A percentile compares a stretch with the other conserved stretches of the same genome.
These are phyloP conservation scores for Sinohyriopsis cumingii DNA, from an alignment of 2,888 invertebrate genomes.

Conservation along the genomic window DNA sequence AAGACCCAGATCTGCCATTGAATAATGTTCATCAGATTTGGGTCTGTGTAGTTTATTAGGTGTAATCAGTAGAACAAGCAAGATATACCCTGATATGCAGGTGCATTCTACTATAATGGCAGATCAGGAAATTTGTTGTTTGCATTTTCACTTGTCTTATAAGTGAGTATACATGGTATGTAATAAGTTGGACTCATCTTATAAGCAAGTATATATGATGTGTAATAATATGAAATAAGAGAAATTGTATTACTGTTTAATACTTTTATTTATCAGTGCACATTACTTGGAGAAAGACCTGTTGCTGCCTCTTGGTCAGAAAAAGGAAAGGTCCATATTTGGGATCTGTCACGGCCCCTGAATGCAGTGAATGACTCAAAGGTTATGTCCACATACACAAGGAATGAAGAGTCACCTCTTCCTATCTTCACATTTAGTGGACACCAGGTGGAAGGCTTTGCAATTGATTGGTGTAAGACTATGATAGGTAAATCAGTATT, in stretches of 20 bases:
- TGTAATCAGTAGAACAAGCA: too few relatives aligned
- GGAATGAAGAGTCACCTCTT: conserved; percentile 58
- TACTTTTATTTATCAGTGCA: conserved; percentile 60
- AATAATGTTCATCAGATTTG: too few relatives aligned
- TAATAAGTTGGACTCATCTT: too few relatives aligned
- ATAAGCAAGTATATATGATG: too few relatives aligned
- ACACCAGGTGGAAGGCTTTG: conserved; percentile 95
- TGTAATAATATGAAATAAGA: not conserved
- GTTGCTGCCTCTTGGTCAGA: conserved; percentile 98
- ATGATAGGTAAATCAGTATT: conserved; percentile 77
- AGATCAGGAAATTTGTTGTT: too few relatives aligned
- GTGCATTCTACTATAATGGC: too few relatives aligned
- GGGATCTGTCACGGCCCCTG: conserved; percentile 88
- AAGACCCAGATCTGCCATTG: too few relatives aligned
- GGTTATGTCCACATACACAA: conserved; percentile 63
- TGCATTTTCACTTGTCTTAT: too few relatives aligned
- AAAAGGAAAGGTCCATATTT: conserved; percentile 91
- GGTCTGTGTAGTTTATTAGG: too few relatives aligned
- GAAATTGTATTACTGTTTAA: not conserved
- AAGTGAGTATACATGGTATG: too few relatives aligned
- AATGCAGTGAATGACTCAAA: conserved; percentile 84
- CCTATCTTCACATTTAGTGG: conserved; percentile 92
- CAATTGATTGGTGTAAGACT: conserved; percentile 91
- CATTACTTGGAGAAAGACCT: conserved; percentile 78
- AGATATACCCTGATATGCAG: too few relatives aligned